Percentiles rank a stretch among this genome's conserved stretches.
Conservation (phyloP, 1,140 invertebrate species). For the Antheraea pernyi region DNA sequence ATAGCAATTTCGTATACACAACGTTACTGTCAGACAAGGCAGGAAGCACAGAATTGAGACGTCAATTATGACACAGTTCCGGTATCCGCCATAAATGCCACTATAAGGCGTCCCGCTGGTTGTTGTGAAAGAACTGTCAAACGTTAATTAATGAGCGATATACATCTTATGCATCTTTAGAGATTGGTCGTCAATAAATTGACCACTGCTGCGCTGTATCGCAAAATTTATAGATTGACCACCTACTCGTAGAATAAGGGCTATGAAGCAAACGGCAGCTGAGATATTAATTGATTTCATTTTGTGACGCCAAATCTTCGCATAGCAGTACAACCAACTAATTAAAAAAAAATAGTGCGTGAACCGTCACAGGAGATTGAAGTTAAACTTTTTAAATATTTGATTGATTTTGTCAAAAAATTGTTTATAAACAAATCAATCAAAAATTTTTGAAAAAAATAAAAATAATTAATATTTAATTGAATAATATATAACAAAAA, state of each 20-base stretch:
- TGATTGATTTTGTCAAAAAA: no score
- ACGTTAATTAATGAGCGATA: constrained; percentile 60
- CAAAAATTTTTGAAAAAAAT: no score
- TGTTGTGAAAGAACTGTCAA: constrained; percentile 72
- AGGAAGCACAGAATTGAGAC: constrained; percentile 59
- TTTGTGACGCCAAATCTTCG: no score
- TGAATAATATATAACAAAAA: no score
- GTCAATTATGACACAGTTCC: constrained; percentile 61
- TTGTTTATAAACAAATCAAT: no score
- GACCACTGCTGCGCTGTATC: constrained; percentile 33
- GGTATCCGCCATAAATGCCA: constrained; percentile 32
- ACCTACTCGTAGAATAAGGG: constrained; percentile 9
- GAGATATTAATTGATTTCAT: constrained; percentile 10
- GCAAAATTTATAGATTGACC: constrained; percentile 15
- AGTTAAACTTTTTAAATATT: no score
- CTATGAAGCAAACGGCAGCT: constrained; percentile 30
- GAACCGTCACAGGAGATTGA: no score
- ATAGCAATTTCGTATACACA: background rate
- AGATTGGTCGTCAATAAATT: constrained; percentile 1
- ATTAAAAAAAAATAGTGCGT: no score
- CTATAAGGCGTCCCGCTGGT: constrained; percentile 62
- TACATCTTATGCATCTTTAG: constrained; percentile 32
- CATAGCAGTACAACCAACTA: no score
- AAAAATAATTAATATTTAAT: no score
- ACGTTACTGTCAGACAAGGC: constrained; percentile 21